These are phyloP conservation scores for Leiothrix lutea DNA, from an alignment of 2,113 vertebrate species.

Conservation along the genomic window DNA sequence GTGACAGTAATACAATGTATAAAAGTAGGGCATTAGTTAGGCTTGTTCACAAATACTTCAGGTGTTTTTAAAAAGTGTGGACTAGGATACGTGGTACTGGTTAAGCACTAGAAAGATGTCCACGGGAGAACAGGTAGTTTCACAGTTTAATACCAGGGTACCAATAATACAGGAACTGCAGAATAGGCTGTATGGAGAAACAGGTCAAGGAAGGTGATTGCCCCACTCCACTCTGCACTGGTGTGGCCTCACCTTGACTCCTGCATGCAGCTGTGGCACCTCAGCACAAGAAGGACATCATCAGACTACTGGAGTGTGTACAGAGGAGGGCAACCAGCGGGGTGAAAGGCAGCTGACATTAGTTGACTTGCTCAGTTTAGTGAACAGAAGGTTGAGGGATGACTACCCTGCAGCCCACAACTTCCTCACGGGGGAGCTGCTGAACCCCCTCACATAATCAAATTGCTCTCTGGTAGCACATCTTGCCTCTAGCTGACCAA, in stretches of 20 bases:
- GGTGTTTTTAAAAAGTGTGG: not conserved
- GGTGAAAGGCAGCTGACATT: not conserved
- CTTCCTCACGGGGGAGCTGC: not conserved
- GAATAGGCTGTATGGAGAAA: not conserved
- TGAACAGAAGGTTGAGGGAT: not conserved
- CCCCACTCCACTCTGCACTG: not conserved
- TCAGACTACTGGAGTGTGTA: not conserved
- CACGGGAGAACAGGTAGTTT: not conserved
- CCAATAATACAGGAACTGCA: not conserved
- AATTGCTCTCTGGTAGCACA: not conserved
- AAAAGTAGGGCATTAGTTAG: not conserved
- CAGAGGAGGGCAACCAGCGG: accelerated
- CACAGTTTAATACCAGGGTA: not conserved
- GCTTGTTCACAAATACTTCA: not conserved
- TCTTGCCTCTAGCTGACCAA: not conserved
- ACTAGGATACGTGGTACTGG: not conserved
- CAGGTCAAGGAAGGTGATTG: accelerated
- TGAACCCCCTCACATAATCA: not conserved
- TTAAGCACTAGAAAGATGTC: not conserved
- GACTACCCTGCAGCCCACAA: not conserved
- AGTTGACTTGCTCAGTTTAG: not conserved
- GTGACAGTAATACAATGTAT: not conserved
- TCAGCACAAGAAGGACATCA: not conserved
- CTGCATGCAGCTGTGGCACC: not conserved
- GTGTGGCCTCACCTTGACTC: no score